phyloP scores from a whole-genome alignment of 2,113 vertebrate genomes.

The Ceuthmochares aereus region DNA sequence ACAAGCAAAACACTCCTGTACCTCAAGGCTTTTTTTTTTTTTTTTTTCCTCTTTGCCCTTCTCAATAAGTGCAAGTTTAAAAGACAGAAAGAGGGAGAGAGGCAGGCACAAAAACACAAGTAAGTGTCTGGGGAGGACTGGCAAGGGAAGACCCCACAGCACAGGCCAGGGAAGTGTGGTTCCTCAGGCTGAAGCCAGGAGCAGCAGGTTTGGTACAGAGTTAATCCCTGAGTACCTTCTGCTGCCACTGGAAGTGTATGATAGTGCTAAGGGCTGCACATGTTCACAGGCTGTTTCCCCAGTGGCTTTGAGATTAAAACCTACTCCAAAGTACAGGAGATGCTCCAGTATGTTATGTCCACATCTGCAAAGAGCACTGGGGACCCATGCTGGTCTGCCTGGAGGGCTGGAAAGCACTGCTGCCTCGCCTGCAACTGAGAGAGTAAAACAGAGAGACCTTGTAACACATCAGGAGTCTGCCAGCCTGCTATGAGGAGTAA shows the following conservation, averaged over 20 bases:
- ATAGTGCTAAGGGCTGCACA: conserved; percentile 13
- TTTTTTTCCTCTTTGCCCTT: neutral
- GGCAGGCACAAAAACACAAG: neutral
- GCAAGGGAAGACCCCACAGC: neutral
- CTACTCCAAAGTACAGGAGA: neutral
- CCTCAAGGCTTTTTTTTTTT: neutral
- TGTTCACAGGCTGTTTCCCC: conserved; percentile 27
- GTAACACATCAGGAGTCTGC: neutral
- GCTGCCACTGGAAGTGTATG: conserved; percentile 16
- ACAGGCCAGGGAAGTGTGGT: neutral
- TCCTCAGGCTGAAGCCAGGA: conserved; percentile 24
- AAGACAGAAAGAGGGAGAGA: neutral
- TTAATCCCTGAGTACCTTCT: conserved; percentile 24
- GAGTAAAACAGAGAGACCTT: neutral
- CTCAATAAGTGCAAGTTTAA: neutral
- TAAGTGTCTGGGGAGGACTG: neutral
- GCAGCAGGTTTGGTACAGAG: conserved; percentile 26
- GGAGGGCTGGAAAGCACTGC: neutral
- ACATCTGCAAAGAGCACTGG: neutral
- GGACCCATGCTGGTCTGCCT: neutral
- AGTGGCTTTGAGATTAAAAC: conserved; percentile 19
- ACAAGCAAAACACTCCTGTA: neutral
- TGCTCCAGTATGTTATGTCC: fast-evolving
- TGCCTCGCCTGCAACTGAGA: neutral
- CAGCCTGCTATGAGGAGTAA: fast-evolving